phyloP scores from a whole-genome alignment of 2,888 invertebrate genomes.

The Cheilosia soror region DNA sequence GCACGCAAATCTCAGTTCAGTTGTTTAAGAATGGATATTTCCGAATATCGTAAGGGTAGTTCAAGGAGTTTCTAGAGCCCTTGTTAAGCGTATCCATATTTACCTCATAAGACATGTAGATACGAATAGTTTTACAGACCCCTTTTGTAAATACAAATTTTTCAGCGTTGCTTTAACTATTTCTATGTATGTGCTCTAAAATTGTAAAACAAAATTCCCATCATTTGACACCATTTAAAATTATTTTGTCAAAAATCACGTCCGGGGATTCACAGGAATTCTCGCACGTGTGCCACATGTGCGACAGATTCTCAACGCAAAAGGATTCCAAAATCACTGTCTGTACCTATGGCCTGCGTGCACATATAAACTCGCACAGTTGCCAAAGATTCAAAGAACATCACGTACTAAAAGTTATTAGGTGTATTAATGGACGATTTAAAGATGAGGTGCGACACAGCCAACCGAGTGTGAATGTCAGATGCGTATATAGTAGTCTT shows the following conservation, averaged over 20 bases:
- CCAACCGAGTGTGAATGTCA: constrained; percentile 28
- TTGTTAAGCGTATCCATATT: too few relatives aligned
- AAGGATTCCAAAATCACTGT: constrained; percentile 16
- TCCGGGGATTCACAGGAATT: constrained; percentile 34
- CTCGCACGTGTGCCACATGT: constrained; percentile 17
- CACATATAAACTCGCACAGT: constrained; percentile 19
- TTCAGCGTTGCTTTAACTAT: too few relatives aligned
- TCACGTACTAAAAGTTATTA: constrained; percentile 66
- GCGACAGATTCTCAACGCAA: constrained; percentile 12
- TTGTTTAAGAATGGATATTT: too few relatives aligned
- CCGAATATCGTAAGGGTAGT: too few relatives aligned
- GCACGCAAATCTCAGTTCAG: too few relatives aligned
- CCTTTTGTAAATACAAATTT: too few relatives aligned
- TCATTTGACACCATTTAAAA: constrained; percentile 12
- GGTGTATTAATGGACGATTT: constrained; percentile 63
- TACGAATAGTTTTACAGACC: too few relatives aligned
- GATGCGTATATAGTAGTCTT: constrained; percentile 4
- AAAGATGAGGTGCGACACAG: constrained; percentile 55
- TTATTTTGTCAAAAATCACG: constrained; percentile 62
- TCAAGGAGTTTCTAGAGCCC: too few relatives aligned
- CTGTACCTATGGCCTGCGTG: background rate
- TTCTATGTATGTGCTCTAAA: too few relatives aligned
- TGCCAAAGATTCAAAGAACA: background rate
- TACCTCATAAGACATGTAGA: too few relatives aligned
- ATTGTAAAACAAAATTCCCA: background rate